phyloP scores from a whole-genome alignment of 2,797 vertebrate genomes.

The Telmatherina bonti region DNA sequence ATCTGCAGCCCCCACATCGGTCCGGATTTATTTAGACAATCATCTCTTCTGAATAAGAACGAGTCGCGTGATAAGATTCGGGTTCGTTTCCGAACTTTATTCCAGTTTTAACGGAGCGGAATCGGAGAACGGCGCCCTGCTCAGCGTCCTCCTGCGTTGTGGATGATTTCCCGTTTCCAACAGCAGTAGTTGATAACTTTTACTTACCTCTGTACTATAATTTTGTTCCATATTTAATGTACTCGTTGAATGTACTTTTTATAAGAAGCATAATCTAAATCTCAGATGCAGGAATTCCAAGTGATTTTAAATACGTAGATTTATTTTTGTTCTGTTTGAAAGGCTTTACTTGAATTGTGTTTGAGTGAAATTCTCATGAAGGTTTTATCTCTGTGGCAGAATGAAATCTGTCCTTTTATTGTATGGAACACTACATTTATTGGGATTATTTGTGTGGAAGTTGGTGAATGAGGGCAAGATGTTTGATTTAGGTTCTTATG shows the following conservation, averaged over 20 bases:
- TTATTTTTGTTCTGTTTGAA: constrained; percentile 49
- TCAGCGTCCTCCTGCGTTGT: constrained; percentile 28
- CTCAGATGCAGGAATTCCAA: constrained; percentile 70
- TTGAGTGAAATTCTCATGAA: constrained; percentile 37
- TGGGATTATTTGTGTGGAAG: constrained; percentile 16
- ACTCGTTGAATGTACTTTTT: constrained; percentile 83
- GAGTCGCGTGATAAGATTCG: background rate
- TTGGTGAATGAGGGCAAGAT: constrained; percentile 28
- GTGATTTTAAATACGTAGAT: constrained; percentile 51
- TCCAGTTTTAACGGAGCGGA: constrained; percentile 1
- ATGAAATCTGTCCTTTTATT: constrained; percentile 23
- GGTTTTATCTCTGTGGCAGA: constrained; percentile 25
- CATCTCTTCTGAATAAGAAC: too few species aligned
- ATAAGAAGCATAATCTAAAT: constrained; percentile 68
- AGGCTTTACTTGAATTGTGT: constrained; percentile 70
- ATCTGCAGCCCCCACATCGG: too few species aligned
- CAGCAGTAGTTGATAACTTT: constrained; percentile 36
- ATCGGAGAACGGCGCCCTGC: constrained; percentile 16
- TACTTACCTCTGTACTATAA: constrained; percentile 60
- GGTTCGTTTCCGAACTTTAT: background rate
- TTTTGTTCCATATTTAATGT: constrained; percentile 65
- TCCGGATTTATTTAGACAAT: too few species aligned
- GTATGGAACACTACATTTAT: constrained; percentile 45
- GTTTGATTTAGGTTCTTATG: background rate
- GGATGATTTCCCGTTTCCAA: constrained; percentile 26